Evolutionary conservation across 2,113 vertebrate genomes (phyloP), one percentile per base, ranked within the genome.

Genomic region (Sorex fumeus): DNA sequence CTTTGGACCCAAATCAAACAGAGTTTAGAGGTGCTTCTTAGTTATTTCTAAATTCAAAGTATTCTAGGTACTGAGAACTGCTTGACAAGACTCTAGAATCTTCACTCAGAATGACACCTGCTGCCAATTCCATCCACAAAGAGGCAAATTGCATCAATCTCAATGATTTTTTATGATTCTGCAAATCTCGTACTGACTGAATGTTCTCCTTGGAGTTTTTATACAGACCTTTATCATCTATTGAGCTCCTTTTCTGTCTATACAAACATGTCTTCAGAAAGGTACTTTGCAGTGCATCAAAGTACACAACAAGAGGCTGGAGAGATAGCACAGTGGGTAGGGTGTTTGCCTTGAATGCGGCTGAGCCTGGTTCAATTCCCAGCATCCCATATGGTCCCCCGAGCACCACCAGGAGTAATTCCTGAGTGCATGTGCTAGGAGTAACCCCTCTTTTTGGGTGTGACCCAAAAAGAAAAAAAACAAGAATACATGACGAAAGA

Each of bases 261-360:
- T n/a, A 45, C 27, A 88, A n/a, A 1, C 12, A 32, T 77, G 64
- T 79, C 67, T 93, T 71, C 57, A 83, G 64, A 93, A 95, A 57
- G 19, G 8, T 53, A 32, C 62, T 30, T 64, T 43, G 86, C 28
- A 72, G 78, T 47, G 28, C n/a, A 47, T 72, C 10, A 2, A 87
- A 75, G 34, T 28, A 69, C n/a, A 66, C 19, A 23, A 43, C 11
- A 7, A 40, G 7, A 7, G 40, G 40, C 40, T 40, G 40, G 40
- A 40, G 40, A 3, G 7, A 40, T 40, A 40, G 40, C 40, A 40
- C 40, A 40, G 40, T 40, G 40, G 40, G 7, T 40, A 40, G 40
- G 40, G 40, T 7, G 7, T 40, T 40, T 40, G 40, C 40, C 40
- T 40, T 4, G 40, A 3, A 40, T 40, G 40, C 7, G 40, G 40